A percentile compares a stretch with the other conserved stretches of the same genome.
Evolutionary conservation across 2,113 vertebrate genomes (phyloP).

Genomic region (Rhodinocichla rosea): DNA sequence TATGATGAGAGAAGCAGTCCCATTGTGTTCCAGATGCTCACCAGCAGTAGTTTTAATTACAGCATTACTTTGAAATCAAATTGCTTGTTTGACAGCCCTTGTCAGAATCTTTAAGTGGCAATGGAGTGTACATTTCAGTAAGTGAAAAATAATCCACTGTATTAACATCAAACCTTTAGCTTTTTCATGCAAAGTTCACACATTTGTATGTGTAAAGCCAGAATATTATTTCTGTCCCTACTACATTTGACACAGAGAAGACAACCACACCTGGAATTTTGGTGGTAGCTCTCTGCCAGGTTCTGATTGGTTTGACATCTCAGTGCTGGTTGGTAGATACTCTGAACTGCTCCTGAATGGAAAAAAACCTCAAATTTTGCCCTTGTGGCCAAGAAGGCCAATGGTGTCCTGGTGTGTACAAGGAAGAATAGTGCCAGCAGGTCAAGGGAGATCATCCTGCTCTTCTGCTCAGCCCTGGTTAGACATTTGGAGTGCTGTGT

Average conservation of each 20-base stretch:
- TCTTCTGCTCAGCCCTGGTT: neutral
- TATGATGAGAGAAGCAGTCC: neutral
- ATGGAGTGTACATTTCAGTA: neutral
- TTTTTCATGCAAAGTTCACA: neutral
- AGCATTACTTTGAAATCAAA: neutral
- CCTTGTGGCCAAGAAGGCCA: neutral
- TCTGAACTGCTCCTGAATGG: neutral
- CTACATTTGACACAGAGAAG: neutral
- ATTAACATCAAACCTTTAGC: neutral
- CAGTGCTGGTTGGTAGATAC: neutral
- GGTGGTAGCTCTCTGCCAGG: neutral
- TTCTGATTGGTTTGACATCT: neutral
- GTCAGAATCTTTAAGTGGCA: neutral
- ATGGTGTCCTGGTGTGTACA: neutral
- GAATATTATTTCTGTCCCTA: neutral
- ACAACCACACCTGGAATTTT: neutral
- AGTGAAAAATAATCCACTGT: neutral
- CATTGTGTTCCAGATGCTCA: neutral
- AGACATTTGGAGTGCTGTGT: neutral
- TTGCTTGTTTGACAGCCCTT: neutral
- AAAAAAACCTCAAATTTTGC: neutral
- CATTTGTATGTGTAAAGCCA: neutral
- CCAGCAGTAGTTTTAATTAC: neutral
- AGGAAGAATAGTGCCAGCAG: neutral
- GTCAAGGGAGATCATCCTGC: neutral